phyloP scores from a whole-genome alignment of 2,888 invertebrate species.

The Bruchidius siliquastri region DNA sequence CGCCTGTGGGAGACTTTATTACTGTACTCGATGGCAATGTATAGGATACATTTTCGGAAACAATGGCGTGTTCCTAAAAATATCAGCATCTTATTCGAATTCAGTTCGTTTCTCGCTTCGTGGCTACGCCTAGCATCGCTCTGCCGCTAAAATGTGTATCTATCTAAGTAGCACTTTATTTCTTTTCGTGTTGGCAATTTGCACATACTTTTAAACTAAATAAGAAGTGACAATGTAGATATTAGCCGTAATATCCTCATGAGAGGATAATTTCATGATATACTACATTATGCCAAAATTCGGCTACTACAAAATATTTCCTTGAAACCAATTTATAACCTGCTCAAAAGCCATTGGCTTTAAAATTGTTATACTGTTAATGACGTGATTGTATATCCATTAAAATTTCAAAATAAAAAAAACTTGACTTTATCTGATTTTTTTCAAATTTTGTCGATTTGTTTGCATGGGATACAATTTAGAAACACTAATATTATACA shows the following conservation, averaged over 20 bases:
- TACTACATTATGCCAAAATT: too few species aligned
- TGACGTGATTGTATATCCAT: too few species aligned
- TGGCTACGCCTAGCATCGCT: background rate
- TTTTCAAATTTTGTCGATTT: too few species aligned
- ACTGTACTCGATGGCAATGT: background rate
- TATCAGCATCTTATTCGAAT: background rate
- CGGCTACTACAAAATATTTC: too few species aligned
- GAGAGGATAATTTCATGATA: too few species aligned
- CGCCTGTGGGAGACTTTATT: background rate
- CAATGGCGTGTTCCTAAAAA: background rate
- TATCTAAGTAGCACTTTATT: background rate
- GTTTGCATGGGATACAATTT: too few species aligned
- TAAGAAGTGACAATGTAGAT: background rate
- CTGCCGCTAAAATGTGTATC: background rate
- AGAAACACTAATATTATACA: background rate
- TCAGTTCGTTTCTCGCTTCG: background rate
- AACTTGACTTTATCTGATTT: too few species aligned
- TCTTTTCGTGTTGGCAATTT: background rate
- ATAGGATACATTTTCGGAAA: background rate
- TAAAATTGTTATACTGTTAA: too few species aligned
- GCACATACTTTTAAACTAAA: background rate
- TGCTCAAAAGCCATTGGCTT: too few species aligned
- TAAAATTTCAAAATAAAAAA: too few species aligned
- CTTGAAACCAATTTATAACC: too few species aligned
- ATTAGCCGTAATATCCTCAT: too few species aligned